Conservation (phyloP, 1,140 invertebrate species). For the Drosophila santomea region DNA sequence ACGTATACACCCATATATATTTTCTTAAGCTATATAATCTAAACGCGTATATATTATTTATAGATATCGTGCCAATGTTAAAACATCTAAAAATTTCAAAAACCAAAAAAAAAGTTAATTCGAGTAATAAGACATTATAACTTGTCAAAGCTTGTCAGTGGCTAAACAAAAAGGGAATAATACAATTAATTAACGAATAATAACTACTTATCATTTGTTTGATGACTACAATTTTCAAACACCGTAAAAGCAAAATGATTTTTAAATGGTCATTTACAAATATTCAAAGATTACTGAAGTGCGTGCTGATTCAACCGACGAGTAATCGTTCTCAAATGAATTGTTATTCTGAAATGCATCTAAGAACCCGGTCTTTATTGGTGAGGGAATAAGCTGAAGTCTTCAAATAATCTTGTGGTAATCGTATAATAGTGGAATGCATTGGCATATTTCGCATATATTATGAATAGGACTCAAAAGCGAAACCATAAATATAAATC, state of each 20-base stretch:
- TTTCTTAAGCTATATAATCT: constrained; percentile 39
- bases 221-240: constrained; percentile 7
- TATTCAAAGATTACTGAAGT: neutral
- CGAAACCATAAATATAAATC: constrained; percentile 35
- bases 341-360: neutral
- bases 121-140: constrained; percentile 26
- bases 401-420: constrained; percentile 39
- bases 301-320: constrained; percentile 2
- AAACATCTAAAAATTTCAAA: constrained; percentile 30
- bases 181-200: constrained; percentile 31
- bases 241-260: constrained; percentile 4
- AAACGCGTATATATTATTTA: constrained; percentile 55
- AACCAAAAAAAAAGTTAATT: constrained; percentile 31
- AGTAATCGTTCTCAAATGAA: constrained; percentile 7
- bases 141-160: constrained; percentile 54
- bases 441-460: constrained; percentile 34
- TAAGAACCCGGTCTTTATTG: neutral
- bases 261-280: neutral
- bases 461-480: constrained; percentile 25
- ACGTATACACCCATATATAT: constrained; percentile 40
- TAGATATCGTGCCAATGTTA: constrained; percentile 78
- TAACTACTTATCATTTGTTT: constrained; percentile 2
- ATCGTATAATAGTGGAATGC: constrained; percentile 29
- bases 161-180: constrained; percentile 37
- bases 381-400: constrained; percentile 3